These are phyloP conservation scores for Ianthella basta DNA, from an alignment of 37 sponge, comb jelly and placozoan genomes.

Conservation along the genomic window DNA sequence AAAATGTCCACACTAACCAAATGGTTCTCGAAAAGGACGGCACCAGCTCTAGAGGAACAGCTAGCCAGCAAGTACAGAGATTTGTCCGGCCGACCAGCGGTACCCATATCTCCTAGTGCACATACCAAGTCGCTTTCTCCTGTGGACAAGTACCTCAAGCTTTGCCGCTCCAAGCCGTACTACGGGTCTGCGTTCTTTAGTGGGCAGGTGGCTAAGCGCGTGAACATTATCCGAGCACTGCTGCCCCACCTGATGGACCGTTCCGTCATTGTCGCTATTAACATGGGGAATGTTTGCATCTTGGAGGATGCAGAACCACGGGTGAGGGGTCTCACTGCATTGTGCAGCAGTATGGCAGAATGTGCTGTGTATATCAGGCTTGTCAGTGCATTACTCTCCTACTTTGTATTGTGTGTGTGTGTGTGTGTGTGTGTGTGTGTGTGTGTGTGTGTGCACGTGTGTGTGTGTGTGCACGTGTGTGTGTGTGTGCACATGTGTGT, in stretches of 20 bases:
- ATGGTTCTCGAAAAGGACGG: background rate
- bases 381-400: no score
- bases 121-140: background rate
- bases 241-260: conserved; percentile 49
- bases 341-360: background rate
- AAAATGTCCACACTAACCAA: conserved; percentile 29
- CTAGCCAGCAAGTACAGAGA: background rate
- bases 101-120: background rate
- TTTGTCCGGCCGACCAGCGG: background rate
- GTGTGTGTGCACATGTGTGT: no score
- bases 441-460: no score
- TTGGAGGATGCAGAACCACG: conserved; percentile 41
- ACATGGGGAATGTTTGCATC: conserved; percentile 62
- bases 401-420: no score
- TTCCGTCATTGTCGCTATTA: conserved; percentile 70
- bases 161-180: conserved; percentile 70
- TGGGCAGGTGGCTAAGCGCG: conserved; percentile 51
- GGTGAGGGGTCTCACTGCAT: conserved; percentile 34
- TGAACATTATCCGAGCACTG: conserved; percentile 36
- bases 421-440: no score
- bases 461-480: no score
- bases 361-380: no score
- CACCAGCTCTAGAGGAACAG: conserved; percentile 4
- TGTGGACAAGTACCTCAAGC: conserved; percentile 60
- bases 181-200: conserved; percentile 75